phyloP scores from a whole-genome alignment of 2,113 vertebrate genomes.

The Panthera leo region DNA sequence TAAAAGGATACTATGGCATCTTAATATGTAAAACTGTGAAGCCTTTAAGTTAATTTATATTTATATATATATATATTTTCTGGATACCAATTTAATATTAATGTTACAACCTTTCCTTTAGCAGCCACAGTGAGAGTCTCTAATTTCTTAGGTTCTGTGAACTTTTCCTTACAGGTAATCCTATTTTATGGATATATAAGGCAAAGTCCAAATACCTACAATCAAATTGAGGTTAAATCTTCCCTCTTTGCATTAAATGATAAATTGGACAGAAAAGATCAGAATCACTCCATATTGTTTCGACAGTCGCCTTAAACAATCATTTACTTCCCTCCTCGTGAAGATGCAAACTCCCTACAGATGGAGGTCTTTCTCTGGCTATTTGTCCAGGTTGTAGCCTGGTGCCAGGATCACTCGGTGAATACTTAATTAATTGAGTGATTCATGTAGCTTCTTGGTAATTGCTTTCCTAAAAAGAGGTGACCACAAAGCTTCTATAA shows the following conservation, averaged over 20 bases:
- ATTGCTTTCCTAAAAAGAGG: background rate
- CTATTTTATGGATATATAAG: background rate
- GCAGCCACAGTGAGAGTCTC: background rate
- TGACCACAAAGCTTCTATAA: background rate
- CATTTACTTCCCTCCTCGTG: background rate
- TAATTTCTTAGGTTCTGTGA: background rate
- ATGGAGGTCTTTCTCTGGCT: background rate
- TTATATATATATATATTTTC: background rate
- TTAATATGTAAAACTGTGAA: background rate
- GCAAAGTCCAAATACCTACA: slow-evolving; percentile 1
- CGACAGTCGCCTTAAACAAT: background rate
- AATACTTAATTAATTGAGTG: background rate
- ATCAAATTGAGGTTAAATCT: background rate
- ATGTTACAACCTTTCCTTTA: background rate
- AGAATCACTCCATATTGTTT: background rate
- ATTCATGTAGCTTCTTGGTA: background rate
- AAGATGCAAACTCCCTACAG: background rate
- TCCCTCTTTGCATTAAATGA: background rate
- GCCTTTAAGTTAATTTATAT: background rate
- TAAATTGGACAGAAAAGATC: background rate
- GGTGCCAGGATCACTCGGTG: background rate
- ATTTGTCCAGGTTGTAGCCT: background rate
- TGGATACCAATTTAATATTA: background rate
- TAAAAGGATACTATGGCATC: background rate
- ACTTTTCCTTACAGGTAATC: background rate